These are phyloP conservation scores for Sipha maydis DNA, from an alignment of 2,888 invertebrate species.

Conservation along the genomic window DNA sequence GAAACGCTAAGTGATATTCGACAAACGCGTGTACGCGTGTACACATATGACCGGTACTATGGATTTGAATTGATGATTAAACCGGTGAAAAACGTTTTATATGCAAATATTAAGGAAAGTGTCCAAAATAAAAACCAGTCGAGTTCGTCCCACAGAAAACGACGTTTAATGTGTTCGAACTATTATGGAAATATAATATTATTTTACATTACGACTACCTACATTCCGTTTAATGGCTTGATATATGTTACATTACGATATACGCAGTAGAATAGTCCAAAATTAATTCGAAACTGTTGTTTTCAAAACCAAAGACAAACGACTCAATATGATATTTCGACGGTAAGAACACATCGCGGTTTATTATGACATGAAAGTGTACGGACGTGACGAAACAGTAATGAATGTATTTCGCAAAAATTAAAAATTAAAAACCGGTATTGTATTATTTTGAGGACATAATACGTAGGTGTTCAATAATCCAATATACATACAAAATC, in stretches of 20 bases:
- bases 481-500: neutral
- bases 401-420: neutral
- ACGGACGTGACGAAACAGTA: neutral
- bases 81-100: neutral
- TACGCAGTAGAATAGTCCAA: neutral
- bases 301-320: slow-evolving; percentile 8
- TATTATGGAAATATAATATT: slow-evolving; percentile 16
- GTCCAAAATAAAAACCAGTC: slow-evolving; percentile 1
- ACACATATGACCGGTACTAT: too few relatives aligned
- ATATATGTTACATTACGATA: neutral
- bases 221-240: slow-evolving; percentile 15
- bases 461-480: neutral
- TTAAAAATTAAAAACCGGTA: neutral
- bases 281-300: neutral
- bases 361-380: slow-evolving; percentile 7
- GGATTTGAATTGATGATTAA: neutral
- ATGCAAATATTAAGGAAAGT: slow-evolving; percentile 34
- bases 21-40: too few relatives aligned
- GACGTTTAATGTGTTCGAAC: neutral
- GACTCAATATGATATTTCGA: neutral
- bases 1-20: too few relatives aligned
- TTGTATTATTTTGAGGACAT: neutral
- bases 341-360: slow-evolving; percentile 24
- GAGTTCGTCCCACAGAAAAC: slow-evolving; percentile 18
- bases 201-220: slow-evolving; percentile 8